A percentile compares a stretch with the other conserved stretches of the same genome.
Evolutionary conservation across 2,888 invertebrate genomes (phyloP).

Genomic region (Morpho deidamia): DNA sequence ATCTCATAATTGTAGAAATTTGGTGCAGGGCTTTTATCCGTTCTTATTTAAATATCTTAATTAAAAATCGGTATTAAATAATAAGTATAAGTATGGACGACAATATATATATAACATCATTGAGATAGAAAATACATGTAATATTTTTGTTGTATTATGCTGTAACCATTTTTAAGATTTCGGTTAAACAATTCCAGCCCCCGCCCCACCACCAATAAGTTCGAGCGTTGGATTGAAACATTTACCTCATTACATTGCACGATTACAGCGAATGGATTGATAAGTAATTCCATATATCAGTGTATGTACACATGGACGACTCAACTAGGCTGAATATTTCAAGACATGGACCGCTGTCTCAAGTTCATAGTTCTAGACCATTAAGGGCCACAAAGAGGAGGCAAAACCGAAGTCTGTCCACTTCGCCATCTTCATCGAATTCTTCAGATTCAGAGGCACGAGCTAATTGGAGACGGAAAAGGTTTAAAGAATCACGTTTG

Average conservation of each 20-base stretch:
- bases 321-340: background rate
- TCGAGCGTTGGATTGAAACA: background rate
- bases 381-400: background rate
- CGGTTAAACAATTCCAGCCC: background rate
- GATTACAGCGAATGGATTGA: slow-evolving; percentile 3
- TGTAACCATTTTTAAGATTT: too few relatives aligned
- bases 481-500: background rate
- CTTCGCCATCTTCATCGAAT: slow-evolving; percentile 1
- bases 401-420: slow-evolving; percentile 1
- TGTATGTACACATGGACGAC: slow-evolving; percentile 1
- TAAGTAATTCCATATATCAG: slow-evolving; percentile 8
- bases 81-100: too few relatives aligned
- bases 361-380: background rate
- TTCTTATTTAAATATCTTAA: too few relatives aligned
- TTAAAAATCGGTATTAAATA: too few relatives aligned
- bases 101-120: too few relatives aligned
- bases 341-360: background rate
- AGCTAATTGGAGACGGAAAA: slow-evolving; percentile 8
- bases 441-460: slow-evolving; percentile 4
- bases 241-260: background rate
- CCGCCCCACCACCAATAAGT: background rate
- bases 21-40: too few relatives aligned
- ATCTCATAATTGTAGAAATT: too few relatives aligned
- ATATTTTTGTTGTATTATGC: too few relatives aligned
- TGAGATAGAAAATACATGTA: too few relatives aligned